Conservation (phyloP, 2,888 invertebrate genomes). For the Carcina quercana region DNA sequence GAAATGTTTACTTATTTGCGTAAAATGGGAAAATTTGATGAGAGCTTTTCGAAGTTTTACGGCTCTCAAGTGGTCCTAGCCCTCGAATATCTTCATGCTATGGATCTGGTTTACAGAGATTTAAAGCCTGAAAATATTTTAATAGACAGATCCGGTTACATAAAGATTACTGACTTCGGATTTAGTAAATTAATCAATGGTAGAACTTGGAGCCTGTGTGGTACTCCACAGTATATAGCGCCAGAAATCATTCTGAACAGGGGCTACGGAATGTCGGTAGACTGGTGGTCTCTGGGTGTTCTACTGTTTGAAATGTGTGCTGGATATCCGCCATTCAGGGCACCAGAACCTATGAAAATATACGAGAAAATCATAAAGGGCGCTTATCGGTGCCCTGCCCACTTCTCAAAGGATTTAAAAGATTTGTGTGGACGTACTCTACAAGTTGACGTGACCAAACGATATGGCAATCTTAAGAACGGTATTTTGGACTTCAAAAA, state of each 20-base stretch:
- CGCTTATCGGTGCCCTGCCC: conserved; percentile 87
- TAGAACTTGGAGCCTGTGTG: conserved; percentile 94
- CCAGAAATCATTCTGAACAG: conserved; percentile 93
- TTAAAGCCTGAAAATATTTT: conserved; percentile 95
- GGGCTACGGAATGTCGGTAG: conserved; percentile 93
- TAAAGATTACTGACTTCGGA: conserved; percentile 94
- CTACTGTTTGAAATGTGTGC: conserved; percentile 92
- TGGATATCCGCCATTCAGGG: conserved; percentile 95
- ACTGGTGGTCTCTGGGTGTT: conserved; percentile 97
- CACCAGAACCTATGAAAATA: conserved; percentile 94
- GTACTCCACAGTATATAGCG: conserved; percentile 97
- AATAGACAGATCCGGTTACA: conserved; percentile 84
- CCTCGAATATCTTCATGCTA: conserved; percentile 91
- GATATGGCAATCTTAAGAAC: conserved; percentile 91
- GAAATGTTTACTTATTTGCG: conserved; percentile 89
- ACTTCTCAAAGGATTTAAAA: conserved; percentile 86
- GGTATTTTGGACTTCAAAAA: conserved; percentile 93
- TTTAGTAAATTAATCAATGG: conserved; percentile 88
- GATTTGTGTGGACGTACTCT: conserved; percentile 87
- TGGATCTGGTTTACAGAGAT: conserved; percentile 92
- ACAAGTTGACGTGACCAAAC: conserved; percentile 70
- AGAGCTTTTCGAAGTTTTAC: conserved; percentile 89
- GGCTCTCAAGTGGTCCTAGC: conserved; percentile 92
- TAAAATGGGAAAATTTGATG: conserved; percentile 79
- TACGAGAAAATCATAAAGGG: conserved; percentile 96